These are phyloP conservation scores for Tubiluchus corallicola DNA, from an alignment of 2,888 invertebrate species.

Conservation along the genomic window DNA sequence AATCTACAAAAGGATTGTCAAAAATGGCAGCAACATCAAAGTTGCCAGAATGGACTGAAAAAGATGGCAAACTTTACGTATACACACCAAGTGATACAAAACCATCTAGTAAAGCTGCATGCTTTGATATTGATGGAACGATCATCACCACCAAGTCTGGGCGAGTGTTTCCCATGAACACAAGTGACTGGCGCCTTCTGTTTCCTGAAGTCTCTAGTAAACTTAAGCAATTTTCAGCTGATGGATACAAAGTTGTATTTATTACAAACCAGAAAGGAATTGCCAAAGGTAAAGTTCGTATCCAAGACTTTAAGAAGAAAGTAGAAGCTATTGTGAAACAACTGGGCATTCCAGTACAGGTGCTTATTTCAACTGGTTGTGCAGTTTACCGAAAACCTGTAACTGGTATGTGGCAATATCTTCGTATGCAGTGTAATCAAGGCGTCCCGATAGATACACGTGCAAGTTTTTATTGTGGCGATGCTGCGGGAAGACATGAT, in stretches of 20 bases:
- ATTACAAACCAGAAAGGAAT: constrained; percentile 57
- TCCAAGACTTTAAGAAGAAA: constrained; percentile 61
- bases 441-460: constrained; percentile 40
- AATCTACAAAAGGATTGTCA: too few species aligned
- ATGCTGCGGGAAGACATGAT: constrained; percentile 72
- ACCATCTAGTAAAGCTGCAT: constrained; percentile 43
- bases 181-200: constrained; percentile 63
- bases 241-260: constrained; percentile 65
- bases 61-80: background rate
- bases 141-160: constrained; percentile 78
- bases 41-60: too few species aligned
- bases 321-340: constrained; percentile 48
- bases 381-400: constrained; percentile 64
- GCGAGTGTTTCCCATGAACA: constrained; percentile 59
- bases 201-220: constrained; percentile 45
- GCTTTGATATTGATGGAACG: constrained; percentile 86
- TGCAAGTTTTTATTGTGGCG: constrained; percentile 41
- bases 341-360: constrained; percentile 61
- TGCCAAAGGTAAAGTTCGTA: constrained; percentile 34
- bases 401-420: constrained; percentile 69
- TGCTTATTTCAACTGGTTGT: constrained; percentile 48
- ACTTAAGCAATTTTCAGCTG: constrained; percentile 39
- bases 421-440: constrained; percentile 46
- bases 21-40: too few species aligned
- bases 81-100: background rate